These are phyloP conservation scores for Apantesis nais DNA, from an alignment of 2,888 invertebrate genomes.

Conservation along the genomic window DNA sequence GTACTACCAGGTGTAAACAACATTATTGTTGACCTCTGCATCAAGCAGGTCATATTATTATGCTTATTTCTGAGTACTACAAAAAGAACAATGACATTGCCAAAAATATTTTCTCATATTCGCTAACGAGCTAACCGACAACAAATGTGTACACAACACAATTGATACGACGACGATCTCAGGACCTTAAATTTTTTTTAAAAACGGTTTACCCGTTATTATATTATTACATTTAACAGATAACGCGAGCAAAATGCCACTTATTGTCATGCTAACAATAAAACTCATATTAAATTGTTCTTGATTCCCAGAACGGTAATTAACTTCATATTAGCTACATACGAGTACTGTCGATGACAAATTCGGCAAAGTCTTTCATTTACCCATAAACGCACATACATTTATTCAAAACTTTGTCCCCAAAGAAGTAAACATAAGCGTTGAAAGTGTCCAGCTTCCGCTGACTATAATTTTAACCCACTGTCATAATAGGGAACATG, in stretches of 20 bases:
- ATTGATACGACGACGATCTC: conserved; percentile 13
- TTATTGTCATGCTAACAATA: conserved; percentile 34
- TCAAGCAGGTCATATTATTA: not conserved
- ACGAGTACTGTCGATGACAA: conserved; percentile 23
- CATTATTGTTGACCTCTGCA: not conserved
- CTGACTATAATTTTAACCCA: too few species aligned
- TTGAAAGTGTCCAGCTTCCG: too few species aligned
- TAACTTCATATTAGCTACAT: conserved; percentile 37
- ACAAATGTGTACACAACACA: not conserved
- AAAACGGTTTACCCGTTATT: conserved; percentile 18
- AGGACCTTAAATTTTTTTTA: conserved; percentile 20
- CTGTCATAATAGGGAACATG: too few species aligned
- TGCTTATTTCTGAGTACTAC: not conserved
- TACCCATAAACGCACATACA: too few species aligned
- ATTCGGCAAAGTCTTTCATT: not conserved
- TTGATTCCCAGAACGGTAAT: conserved; percentile 51
- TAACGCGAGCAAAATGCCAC: conserved; percentile 29
- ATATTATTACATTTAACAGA: conserved; percentile 35
- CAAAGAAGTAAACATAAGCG: too few species aligned
- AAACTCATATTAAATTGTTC: conserved; percentile 47
- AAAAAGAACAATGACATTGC: not conserved
- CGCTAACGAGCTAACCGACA: not conserved
- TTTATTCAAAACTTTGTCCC: too few species aligned
- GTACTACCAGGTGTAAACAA: not conserved
- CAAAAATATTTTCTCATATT: not conserved